Conservation (phyloP, 2,113 vertebrate genomes). For the Dascyllus trimaculatus region DNA sequence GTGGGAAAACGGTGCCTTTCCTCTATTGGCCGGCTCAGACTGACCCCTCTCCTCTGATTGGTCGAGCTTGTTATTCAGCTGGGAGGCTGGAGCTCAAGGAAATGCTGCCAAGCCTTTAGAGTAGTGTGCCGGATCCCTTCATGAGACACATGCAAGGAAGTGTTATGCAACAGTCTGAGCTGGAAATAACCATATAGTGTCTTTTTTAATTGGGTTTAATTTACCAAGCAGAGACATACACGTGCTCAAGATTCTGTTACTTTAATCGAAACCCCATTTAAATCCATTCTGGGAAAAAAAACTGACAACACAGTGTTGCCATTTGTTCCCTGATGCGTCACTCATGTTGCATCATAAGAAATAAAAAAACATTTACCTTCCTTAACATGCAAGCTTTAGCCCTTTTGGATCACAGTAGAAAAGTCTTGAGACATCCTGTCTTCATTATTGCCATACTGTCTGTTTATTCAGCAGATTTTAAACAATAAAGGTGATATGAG, state of each 20-base stretch:
- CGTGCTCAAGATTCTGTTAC: background rate
- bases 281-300: background rate
- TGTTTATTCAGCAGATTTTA: background rate
- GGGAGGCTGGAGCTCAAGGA: conserved; percentile 21
- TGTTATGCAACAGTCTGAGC: conserved; percentile 32
- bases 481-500: background rate
- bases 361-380: background rate
- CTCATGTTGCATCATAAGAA: background rate
- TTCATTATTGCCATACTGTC: background rate
- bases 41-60: conserved; percentile 76
- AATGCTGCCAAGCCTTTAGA: conserved; percentile 9
- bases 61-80: conserved; percentile 29
- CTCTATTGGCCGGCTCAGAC: conserved; percentile 67
- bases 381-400: background rate
- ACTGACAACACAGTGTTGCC: background rate
- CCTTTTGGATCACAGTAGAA: background rate
- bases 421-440: too few species aligned
- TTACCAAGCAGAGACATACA: background rate
- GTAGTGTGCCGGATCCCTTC: conserved; percentile 13
- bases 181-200: conserved; percentile 1
- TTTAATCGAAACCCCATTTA: background rate
- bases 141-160: background rate
- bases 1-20: background rate
- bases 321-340: background rate
- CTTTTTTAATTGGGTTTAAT: background rate